Conservation (phyloP, 2,797 vertebrate genomes). For the Harpagifer antarcticus region DNA sequence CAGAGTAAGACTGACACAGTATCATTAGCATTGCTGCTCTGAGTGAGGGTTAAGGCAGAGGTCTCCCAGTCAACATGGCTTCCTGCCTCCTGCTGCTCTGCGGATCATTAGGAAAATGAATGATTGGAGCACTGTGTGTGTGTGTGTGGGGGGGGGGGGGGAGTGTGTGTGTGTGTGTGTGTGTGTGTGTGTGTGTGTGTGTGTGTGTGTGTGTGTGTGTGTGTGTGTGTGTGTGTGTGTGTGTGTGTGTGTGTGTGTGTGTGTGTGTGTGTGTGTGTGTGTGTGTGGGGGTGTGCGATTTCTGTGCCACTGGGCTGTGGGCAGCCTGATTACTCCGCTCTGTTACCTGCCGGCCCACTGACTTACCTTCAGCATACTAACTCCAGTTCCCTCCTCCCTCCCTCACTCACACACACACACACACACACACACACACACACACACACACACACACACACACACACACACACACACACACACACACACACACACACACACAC, state of each 20-base stretch:
- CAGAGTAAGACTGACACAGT: constrained; percentile 54
- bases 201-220: constrained; percentile 6
- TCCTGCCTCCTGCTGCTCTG: constrained; percentile 73
- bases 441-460: constrained; percentile 32
- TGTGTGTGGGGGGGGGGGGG: no score
- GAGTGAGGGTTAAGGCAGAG: constrained; percentile 75
- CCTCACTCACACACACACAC: constrained; percentile 29
- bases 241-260: constrained; percentile 31
- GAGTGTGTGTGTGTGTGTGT: constrained; percentile 6
- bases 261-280: constrained; percentile 10
- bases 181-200: constrained; percentile 5
- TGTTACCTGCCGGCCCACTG: constrained; percentile 75
- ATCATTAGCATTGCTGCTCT: constrained; percentile 69
- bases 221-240: constrained; percentile 24
- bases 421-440: constrained; percentile 25
- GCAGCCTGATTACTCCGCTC: constrained; percentile 78
- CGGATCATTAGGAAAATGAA: constrained; percentile 84
- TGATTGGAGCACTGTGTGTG: constrained; percentile 51
- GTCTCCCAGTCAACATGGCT: constrained; percentile 73
- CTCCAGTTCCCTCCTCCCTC: constrained; percentile 49
- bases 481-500: constrained; percentile 15
- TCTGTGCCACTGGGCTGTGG: constrained; percentile 71
- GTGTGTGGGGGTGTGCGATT: constrained; percentile 16
- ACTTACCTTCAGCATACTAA: constrained; percentile 83
- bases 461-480: constrained; percentile 10